These are phyloP conservation scores for Elanoides forficatus DNA, from an alignment of 2,113 vertebrate genomes.

Conservation along the genomic window DNA sequence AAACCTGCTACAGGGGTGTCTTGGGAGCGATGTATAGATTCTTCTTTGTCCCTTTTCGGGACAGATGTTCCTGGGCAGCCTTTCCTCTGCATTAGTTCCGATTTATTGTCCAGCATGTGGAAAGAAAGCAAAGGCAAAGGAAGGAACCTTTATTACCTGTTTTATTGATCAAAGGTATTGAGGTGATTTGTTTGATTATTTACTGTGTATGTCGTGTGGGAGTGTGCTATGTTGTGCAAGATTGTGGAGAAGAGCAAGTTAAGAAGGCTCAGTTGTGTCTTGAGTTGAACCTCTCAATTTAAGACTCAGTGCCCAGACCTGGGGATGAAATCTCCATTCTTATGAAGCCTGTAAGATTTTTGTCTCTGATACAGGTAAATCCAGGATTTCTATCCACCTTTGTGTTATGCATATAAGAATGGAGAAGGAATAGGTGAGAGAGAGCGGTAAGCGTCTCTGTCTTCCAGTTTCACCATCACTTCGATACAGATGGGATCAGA, in stretches of 20 bases:
- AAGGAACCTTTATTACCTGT: not conserved
- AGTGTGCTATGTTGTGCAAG: not conserved
- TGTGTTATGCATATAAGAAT: accelerated
- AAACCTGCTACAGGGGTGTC: not conserved
- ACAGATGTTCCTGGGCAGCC: not conserved
- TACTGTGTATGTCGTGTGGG: not conserved
- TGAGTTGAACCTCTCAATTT: not conserved
- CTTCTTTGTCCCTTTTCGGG: not conserved
- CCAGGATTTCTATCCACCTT: not conserved
- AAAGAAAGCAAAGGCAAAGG: not conserved
- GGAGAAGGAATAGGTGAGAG: not conserved
- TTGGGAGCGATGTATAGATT: not conserved
- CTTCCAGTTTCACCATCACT: not conserved
- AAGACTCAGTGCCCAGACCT: not conserved
- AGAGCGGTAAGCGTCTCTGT: not conserved
- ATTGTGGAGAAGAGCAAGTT: not conserved
- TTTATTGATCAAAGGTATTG: not conserved
- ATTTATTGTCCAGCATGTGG: not conserved
- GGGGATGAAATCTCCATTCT: not conserved
- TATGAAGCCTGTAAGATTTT: not conserved
- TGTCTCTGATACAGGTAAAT: not conserved
- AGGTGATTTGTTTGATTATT: not conserved
- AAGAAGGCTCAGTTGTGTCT: not conserved
- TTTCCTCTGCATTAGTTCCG: not conserved
- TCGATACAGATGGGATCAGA: not conserved